phyloP scores from a whole-genome alignment of 53 echinoderm and acorn worm species.

The Paracentrotus lividus region DNA sequence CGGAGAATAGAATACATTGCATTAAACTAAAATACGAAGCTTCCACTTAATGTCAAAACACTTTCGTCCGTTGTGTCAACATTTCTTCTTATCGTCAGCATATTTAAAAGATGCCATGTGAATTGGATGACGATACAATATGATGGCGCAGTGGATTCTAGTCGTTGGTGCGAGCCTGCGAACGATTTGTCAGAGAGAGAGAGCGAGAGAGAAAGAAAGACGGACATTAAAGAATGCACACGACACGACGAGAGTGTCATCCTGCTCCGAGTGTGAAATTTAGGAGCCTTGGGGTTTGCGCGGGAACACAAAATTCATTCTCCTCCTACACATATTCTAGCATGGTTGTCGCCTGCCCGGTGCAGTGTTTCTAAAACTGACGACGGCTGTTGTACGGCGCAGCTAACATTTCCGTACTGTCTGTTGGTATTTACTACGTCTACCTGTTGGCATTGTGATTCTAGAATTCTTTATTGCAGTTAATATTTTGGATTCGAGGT shows the following conservation, averaged over 20 bases:
- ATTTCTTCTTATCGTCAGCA: neutral
- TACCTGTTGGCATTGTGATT: conserved; percentile 4
- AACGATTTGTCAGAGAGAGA: neutral
- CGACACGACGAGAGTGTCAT: neutral
- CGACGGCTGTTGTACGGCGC: neutral
- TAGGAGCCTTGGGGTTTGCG: conserved; percentile 10
- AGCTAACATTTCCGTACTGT: neutral
- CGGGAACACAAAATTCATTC: conserved; percentile 23
- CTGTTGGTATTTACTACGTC: neutral
- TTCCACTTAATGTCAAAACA: neutral
- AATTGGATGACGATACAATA: neutral
- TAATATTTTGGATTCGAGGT: neutral
- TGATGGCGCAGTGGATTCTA: neutral
- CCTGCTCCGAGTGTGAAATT: neutral
- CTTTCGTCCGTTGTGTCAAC: neutral
- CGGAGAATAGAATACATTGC: no score
- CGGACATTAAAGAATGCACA: neutral
- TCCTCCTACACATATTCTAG: neutral
- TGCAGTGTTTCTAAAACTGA: neutral
- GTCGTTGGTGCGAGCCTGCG: conserved; percentile 18
- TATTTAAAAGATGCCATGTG: neutral
- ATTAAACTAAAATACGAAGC: neutral
- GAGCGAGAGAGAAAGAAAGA: neutral
- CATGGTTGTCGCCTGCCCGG: neutral
- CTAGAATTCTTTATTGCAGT: neutral